phyloP scores from a whole-genome alignment of 2,113 vertebrate species.

The Erpornis zantholeuca region DNA sequence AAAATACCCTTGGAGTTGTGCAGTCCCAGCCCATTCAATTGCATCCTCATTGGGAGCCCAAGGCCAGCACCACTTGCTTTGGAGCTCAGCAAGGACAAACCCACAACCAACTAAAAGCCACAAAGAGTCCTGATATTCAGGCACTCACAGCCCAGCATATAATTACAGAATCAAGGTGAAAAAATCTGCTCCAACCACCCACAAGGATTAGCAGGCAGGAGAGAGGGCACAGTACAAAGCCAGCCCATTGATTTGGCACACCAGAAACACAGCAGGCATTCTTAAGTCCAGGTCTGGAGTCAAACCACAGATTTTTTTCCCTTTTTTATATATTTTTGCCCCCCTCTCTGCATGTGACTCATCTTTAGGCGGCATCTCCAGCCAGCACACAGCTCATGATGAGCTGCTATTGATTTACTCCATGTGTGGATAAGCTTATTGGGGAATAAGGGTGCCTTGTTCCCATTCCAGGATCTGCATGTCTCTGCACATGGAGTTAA shows the following conservation, averaged over 20 bases:
- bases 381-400: background rate
- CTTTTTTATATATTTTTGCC: background rate
- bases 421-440: background rate
- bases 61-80: background rate
- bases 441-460: constrained; percentile 32
- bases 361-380: background rate
- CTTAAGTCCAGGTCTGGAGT: background rate
- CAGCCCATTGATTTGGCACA: background rate
- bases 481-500: background rate
- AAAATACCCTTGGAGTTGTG: background rate
- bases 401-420: constrained; percentile 42
- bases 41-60: background rate
- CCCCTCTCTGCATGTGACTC: background rate
- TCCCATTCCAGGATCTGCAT: background rate
- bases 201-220: background rate
- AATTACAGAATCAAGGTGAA: background rate
- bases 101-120: background rate
- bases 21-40: background rate
- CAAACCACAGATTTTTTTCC: background rate
- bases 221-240: background rate
- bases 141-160: too few species aligned
- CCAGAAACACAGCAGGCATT: background rate
- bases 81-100: background rate
- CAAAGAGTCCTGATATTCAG: background rate
- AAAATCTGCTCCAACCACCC: background rate